Percentiles rank a stretch among this genome's conserved stretches.
Conservation (phyloP, 2,113 vertebrate genomes). For the Rhinogobius similis region DNA sequence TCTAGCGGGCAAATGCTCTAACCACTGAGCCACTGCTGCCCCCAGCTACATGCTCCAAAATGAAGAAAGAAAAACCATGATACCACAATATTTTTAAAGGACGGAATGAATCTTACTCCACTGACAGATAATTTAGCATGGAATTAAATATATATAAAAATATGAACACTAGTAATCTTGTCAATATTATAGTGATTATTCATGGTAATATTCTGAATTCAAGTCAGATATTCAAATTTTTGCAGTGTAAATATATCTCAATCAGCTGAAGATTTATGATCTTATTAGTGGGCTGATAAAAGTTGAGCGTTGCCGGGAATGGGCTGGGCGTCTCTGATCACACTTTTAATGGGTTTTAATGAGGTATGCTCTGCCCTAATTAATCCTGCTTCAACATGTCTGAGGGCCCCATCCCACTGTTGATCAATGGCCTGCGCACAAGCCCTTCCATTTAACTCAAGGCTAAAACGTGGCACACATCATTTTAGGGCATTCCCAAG, state of each 20-base stretch:
- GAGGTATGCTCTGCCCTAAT: conserved; percentile 62
- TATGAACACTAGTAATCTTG: too few species aligned
- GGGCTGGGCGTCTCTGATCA: conserved; percentile 47
- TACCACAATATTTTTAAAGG: too few species aligned
- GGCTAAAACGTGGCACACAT: conserved; percentile 46
- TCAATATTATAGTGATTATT: too few species aligned
- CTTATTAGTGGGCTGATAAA: conserved; percentile 18
- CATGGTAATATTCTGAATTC: neutral
- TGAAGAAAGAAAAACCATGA: neutral
- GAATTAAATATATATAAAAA: too few species aligned
- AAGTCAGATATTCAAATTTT: neutral
- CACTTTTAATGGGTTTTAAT: conserved; percentile 72
- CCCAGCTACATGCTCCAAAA: too few species aligned
- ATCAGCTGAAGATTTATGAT: conserved; percentile 20
- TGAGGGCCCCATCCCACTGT: conserved; percentile 58
- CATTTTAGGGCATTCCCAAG: conserved; percentile 33
- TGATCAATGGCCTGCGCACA: conserved; percentile 69
- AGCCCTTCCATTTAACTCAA: conserved; percentile 60
- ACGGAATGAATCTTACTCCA: too few species aligned
- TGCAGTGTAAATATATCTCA: conserved; percentile 15
- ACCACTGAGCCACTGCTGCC: too few species aligned
- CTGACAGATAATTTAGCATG: neutral
- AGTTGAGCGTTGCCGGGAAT: conserved; percentile 33
- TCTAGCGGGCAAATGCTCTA: too few species aligned
- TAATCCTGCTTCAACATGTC: conserved; percentile 67